phyloP scores from a whole-genome alignment of 2,113 vertebrate genomes.

The Scytalopus superciliaris region DNA sequence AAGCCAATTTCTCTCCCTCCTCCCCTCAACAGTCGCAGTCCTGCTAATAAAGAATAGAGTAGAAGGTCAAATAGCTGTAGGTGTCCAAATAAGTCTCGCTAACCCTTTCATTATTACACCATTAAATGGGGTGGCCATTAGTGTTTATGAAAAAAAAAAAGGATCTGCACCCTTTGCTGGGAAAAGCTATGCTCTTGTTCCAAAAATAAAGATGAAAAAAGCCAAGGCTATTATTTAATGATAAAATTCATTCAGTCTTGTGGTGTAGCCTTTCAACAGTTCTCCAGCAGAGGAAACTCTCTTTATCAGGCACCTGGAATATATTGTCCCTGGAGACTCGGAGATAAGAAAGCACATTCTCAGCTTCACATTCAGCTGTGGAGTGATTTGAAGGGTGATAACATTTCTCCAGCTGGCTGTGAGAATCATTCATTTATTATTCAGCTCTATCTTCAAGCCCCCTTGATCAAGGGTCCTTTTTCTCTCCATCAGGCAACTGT shows the following conservation, averaged over 20 bases:
- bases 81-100: background rate
- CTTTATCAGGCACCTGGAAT: conserved; percentile 25
- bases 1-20: background rate
- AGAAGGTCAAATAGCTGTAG: background rate
- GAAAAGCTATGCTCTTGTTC: background rate
- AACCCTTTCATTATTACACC: background rate
- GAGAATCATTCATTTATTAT: background rate
- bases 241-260: background rate
- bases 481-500: background rate
- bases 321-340: background rate
- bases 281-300: background rate
- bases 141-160: background rate
- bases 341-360: conserved; percentile 27
- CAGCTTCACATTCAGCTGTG: background rate
- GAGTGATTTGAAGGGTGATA: conserved; percentile 19
- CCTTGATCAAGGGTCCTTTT: background rate
- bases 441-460: background rate
- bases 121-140: background rate
- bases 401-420: background rate
- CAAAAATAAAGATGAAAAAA: background rate
- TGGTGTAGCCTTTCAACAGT: background rate
- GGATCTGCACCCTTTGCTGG: background rate
- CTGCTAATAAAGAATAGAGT: background rate
- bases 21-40: background rate
- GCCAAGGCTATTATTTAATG: background rate